Percentiles rank a stretch among this genome's conserved stretches.
Conservation (phyloP, 2,888 invertebrate genomes). For the Leistus spinibarbis region DNA sequence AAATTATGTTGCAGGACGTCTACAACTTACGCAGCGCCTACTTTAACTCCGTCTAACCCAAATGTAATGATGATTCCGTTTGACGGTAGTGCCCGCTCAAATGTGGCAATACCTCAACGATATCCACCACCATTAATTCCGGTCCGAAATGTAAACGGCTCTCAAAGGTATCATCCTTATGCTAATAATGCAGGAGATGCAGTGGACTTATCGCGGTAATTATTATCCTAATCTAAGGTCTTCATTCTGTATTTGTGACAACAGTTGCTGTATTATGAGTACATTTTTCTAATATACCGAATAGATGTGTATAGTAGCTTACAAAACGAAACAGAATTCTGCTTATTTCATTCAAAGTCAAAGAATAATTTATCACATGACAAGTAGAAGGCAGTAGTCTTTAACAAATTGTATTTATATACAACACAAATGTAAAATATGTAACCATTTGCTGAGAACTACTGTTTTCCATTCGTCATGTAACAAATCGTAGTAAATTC, state of each 20-base stretch:
- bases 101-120: conserved; percentile 49
- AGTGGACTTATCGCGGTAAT: conserved; percentile 41
- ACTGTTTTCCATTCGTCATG: too few relatives aligned
- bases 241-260: neutral
- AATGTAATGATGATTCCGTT: conserved; percentile 58
- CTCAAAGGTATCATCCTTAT: conserved; percentile 48
- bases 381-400: too few relatives aligned
- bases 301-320: too few relatives aligned
- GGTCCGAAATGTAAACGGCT: conserved; percentile 56
- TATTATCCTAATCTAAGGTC: neutral
- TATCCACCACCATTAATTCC: conserved; percentile 64
- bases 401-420: too few relatives aligned
- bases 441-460: too few relatives aligned
- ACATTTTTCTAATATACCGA: too few relatives aligned
- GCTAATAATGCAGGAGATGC: conserved; percentile 42
- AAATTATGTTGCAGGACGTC: conserved; percentile 56
- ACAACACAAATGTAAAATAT: too few relatives aligned
- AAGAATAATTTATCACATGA: too few relatives aligned
- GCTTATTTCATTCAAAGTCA: too few relatives aligned
- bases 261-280: too few relatives aligned
- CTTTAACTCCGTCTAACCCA: conserved; percentile 47
- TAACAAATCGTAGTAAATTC: too few relatives aligned
- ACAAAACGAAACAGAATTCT: too few relatives aligned
- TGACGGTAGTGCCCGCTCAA: conserved; percentile 54
- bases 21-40: conserved; percentile 56